Base-by-base conservation (phyloP, 2,888 invertebrate genomes). In the Physocephala rufipes region DNA sequence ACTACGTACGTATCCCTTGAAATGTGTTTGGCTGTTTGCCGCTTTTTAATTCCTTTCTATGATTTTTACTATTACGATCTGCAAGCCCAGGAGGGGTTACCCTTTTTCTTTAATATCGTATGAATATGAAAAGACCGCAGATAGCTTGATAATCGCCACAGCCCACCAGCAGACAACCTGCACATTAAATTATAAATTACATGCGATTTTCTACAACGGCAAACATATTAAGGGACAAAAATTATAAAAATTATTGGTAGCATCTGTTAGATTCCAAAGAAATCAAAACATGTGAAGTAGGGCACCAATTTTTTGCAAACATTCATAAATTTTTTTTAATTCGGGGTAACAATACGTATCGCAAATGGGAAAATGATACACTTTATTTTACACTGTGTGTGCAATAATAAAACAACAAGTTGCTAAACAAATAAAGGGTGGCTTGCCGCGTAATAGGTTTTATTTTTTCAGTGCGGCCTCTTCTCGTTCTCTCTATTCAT, bases 401-500 rank as follows among this genome's bases (percentile, higher is more conserved):
- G 80, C 82, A 85, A 83, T 82, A 80, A 79, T 82, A 80, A 79
- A 83, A 82, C 80, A 84, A 84, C 84, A 86, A 86, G 86, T 86
- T 86, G 85, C 83, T 83, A 82, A 82, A 82, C 80, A 83, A 83
- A 81, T 82, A 81, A 78, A 78, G 84, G 84, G 84, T 85, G 86
- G 86, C 83, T 84, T 82, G 80, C 82, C 84, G 83, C 86, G 83
- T 85, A 85, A 85, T 86, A 84, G 84, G 84, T 85, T 84, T 83
- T 80, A 81, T 81, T 84, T 84, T 79, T 64, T 71, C 62, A 61
- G 55, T 63, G 51, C 49, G 12, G 61, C 36, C 53, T 55, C 67
- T 58, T 9, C 9, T 7, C 5, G 36, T 36, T 36, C 63, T 70
- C n/a, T n/a, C n/a, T n/a, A n/a, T n/a, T n/a, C n/a, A n/a, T n/a